These are phyloP conservation scores for Chorisops tibialis DNA, from an alignment of 2,888 invertebrate species.

Conservation along the genomic window DNA sequence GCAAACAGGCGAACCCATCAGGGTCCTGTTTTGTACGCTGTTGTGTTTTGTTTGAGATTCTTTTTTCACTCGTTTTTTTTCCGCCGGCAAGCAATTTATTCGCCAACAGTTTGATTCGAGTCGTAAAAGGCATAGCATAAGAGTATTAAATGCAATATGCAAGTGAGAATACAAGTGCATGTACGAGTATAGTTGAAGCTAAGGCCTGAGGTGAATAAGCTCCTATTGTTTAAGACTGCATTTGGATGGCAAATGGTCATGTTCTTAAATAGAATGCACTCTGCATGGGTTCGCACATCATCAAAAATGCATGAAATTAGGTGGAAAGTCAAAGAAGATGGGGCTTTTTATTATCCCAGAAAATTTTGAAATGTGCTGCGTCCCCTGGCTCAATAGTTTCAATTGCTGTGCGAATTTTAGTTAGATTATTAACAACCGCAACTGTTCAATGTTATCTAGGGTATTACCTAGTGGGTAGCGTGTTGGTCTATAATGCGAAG, in stretches of 20 bases:
- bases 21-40: not conserved
- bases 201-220: not conserved
- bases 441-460: too few relatives aligned
- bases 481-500: too few relatives aligned
- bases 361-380: too few relatives aligned
- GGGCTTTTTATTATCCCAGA: constrained; percentile 7
- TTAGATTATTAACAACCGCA: too few relatives aligned
- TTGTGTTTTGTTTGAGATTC: not conserved
- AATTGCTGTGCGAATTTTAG: too few relatives aligned
- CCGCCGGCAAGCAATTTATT: constrained; percentile 2
- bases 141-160: too few relatives aligned
- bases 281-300: constrained; percentile 5
- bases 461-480: too few relatives aligned
- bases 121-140: constrained; percentile 2
- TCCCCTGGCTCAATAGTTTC: too few relatives aligned
- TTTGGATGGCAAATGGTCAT: not conserved
- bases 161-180: too few relatives aligned
- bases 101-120: constrained; percentile 10
- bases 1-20: constrained; percentile 6
- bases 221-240: not conserved
- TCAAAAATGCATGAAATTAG: constrained; percentile 13
- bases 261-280: not conserved
- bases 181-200: too few relatives aligned
- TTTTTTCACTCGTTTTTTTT: too few relatives aligned
- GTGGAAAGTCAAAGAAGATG: constrained; percentile 9